These are phyloP conservation scores for Clarias batrachus DNA, from an alignment of 2,113 vertebrate genomes.

Conservation along the genomic window DNA sequence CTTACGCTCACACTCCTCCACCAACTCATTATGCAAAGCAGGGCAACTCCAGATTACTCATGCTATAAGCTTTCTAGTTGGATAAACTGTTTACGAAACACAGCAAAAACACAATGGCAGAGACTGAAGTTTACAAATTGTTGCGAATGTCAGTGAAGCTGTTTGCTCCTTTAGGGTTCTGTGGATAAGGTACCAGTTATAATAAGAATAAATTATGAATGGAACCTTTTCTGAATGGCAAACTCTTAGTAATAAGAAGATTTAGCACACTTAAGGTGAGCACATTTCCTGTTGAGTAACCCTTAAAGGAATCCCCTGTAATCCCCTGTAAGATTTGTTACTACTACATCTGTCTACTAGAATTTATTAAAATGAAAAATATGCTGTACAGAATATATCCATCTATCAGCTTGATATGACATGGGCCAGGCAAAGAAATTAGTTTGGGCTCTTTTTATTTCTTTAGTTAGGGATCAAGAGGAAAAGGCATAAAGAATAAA, in stretches of 20 bases:
- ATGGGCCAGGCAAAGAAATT: too few species aligned
- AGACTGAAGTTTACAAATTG: background rate
- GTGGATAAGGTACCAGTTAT: background rate
- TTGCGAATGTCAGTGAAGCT: background rate
- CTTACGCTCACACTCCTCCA: background rate
- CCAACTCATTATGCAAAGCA: background rate
- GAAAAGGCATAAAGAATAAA: too few species aligned
- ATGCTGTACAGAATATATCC: too few species aligned
- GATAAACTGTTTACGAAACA: conserved; percentile 1
- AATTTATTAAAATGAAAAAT: too few species aligned
- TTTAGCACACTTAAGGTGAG: background rate
- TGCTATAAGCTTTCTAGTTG: background rate
- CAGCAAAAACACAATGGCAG: background rate
- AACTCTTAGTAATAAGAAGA: background rate
- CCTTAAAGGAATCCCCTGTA: background rate
- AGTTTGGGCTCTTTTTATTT: too few species aligned
- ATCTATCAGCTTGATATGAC: too few species aligned
- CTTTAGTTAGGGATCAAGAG: too few species aligned
- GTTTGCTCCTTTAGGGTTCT: background rate
- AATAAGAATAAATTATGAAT: background rate
- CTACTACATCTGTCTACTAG: too few species aligned
- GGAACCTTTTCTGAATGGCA: background rate
- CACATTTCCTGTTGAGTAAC: background rate
- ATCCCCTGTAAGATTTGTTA: too few species aligned
- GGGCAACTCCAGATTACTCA: background rate